Evolutionary conservation across 2,113 vertebrate genomes (phyloP).

Genomic region (Oncorhynchus gorbuscha): DNA sequence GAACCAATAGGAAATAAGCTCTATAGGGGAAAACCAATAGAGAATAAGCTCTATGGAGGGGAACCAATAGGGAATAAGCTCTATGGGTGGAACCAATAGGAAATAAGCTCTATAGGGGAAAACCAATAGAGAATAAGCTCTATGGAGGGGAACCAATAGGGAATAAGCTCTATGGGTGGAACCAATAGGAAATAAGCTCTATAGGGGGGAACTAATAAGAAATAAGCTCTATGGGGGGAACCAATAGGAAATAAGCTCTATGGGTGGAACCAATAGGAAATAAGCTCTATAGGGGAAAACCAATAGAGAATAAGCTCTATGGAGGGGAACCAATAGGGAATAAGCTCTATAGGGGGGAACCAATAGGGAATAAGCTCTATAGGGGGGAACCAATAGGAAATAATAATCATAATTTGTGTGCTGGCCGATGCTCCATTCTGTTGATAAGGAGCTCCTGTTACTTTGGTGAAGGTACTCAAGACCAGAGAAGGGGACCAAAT

Average conservation of each 20-base stretch:
- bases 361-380: background rate
- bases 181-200: background rate
- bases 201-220: background rate
- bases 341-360: background rate
- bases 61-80: background rate
- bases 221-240: background rate
- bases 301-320: no score
- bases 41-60: no score
- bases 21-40: no score
- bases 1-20: background rate
- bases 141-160: background rate
- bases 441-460: constrained; percentile 1
- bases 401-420: background rate
- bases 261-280: background rate
- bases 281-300: no score
- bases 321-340: no score
- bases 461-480: background rate
- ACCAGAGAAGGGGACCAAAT: constrained; percentile 56
- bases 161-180: background rate
- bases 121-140: background rate
- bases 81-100: no score
- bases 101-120: background rate
- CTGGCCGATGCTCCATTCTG: constrained; percentile 36
- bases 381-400: background rate
- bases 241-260: background rate